Evolutionary conservation across 2,888 invertebrate species (phyloP).

Genomic region (Cetonia aurata): DNA sequence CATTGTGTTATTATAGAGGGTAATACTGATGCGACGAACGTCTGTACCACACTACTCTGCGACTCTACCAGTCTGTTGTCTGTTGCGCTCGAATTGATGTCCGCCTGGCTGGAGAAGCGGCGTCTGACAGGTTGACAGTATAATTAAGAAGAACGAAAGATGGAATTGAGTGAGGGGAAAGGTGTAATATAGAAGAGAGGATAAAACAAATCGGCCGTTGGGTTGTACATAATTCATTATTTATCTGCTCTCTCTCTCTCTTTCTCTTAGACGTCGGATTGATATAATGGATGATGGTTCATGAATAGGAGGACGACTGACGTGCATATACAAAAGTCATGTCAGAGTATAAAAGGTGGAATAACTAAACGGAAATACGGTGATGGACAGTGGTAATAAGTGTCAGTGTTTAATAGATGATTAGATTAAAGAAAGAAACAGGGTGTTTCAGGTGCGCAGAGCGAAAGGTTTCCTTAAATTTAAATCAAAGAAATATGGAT

Average conservation of each 20-base stretch:
- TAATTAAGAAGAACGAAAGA: slow-evolving; percentile 59
- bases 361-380: too few relatives aligned
- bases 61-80: not conserved
- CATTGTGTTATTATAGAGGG: slow-evolving; percentile 58
- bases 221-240: slow-evolving; percentile 51
- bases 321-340: too few relatives aligned
- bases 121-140: slow-evolving; percentile 64
- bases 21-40: slow-evolving; percentile 53
- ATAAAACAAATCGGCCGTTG: slow-evolving; percentile 58
- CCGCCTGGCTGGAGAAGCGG: slow-evolving; percentile 25
- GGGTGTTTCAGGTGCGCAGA: too few relatives aligned
- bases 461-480: too few relatives aligned
- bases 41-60: not conserved
- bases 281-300: too few relatives aligned
- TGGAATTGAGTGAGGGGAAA: not conserved
- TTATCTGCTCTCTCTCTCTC: slow-evolving; percentile 19
- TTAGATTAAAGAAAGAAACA: too few relatives aligned
- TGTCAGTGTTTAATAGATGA: too few relatives aligned
- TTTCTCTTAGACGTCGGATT: too few relatives aligned
- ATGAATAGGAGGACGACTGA: not conserved
- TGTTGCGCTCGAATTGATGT: not conserved
- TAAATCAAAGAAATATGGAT: too few relatives aligned
- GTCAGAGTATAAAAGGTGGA: too few relatives aligned
- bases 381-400: too few relatives aligned
- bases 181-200: slow-evolving; percentile 52